Conservation (phyloP, 2,888 invertebrate genomes). For the Chrysolina americana region DNA sequence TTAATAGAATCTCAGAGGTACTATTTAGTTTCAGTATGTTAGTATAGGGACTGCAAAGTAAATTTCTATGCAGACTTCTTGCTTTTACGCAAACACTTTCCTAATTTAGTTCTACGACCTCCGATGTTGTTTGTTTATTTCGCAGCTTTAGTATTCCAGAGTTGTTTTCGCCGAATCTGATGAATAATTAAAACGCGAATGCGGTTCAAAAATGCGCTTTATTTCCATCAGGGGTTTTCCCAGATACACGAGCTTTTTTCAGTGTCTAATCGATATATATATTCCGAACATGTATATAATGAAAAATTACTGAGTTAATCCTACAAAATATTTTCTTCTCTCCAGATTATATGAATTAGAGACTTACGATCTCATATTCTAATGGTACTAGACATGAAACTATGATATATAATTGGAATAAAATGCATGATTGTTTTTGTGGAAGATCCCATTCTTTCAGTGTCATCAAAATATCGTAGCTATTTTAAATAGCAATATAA, state of each 20-base stretch:
- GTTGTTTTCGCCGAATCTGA: slow-evolving; percentile 4
- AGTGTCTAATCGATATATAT: background rate
- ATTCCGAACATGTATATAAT: no score
- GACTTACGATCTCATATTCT: no score
- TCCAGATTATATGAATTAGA: no score
- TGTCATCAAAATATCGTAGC: no score
- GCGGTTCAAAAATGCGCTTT: background rate
- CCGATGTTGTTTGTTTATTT: slow-evolving; percentile 21
- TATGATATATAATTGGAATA: no score
- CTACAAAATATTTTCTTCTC: no score
- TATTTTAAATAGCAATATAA: no score
- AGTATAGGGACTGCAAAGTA: slow-evolving; percentile 19
- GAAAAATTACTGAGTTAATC: background rate
- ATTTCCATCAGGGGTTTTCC: background rate
- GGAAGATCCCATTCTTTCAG: no score
- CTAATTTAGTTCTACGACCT: slow-evolving; percentile 27
- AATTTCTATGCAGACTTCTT: slow-evolving; percentile 25
- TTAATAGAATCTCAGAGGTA: slow-evolving; percentile 47
- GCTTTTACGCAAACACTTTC: slow-evolving; percentile 28
- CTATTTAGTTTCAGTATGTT: slow-evolving; percentile 39
- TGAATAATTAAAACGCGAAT: slow-evolving; percentile 4
- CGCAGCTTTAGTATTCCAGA: slow-evolving; percentile 5
- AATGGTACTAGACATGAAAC: no score
- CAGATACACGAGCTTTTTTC: background rate
- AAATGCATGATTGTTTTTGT: no score